Evolutionary conservation across 2,797 vertebrate species (phyloP), one percentile per base, ranked within the genome.

Genomic region (Thaleichthys pacificus): DNA sequence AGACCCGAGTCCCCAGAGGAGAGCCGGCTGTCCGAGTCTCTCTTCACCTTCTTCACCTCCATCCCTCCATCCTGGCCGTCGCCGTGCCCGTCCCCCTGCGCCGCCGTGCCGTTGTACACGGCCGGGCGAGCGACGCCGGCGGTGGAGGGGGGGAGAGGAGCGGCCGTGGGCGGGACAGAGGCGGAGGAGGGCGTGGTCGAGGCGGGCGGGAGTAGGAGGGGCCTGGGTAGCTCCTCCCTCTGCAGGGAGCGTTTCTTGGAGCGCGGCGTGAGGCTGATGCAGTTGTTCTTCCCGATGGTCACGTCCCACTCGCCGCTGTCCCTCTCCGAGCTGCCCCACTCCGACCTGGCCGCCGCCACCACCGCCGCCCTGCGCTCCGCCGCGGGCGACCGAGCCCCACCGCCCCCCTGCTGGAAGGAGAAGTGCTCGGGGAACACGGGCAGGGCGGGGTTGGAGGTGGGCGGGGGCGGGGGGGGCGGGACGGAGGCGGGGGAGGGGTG

Each of bases 201-300:
- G 0, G 84, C 82, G 61, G 87, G 69, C 1, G 88, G 87, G 15
- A 80, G 76, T 30, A 90, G 91, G 0, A 87, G 24, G 0, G 90
- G 85, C 77, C 88, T 91, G 3, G 89, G 82, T 15, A 83, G 81
- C 74, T 90, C 89, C 66, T 93, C 91, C 30, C 90, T 78, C 3
- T 96, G 92, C 66, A 96, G 88, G 76, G 94, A 95, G 80, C 96
- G 93, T 76, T 97, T 98, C 87, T 97, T 98, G 87, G 95, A 96
- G 89, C 95, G 94, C 0, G 95, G 95, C 0, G 95, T 94, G 51
- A 94, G 90, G 78, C 92, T 93, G 76, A 94, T 92, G 75, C 89
- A 93, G 86, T 90, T 91, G 83, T 93, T 94, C 73, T 93, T 92
- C 49, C 84, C 88, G 5, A 94, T 92, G 0, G 93, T 93, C 3